A percentile compares a stretch with the other conserved stretches of the same genome.
phyloP scores from a whole-genome alignment of 2,113 vertebrate species.

The Mormyrus iriodes region DNA sequence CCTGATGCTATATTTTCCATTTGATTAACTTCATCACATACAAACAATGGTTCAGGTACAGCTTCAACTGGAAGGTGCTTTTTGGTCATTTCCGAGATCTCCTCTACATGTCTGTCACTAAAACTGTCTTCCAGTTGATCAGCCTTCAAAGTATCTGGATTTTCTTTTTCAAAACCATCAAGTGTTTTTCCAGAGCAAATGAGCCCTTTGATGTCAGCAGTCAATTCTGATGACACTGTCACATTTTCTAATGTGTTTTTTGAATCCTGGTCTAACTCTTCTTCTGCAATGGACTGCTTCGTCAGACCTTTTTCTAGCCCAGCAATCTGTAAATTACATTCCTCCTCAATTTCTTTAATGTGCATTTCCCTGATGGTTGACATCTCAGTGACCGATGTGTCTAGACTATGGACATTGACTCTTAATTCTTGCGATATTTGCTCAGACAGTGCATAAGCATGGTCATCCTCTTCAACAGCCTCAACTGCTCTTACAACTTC shows the following conservation, averaged over 20 bases:
- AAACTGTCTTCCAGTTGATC: slow-evolving; percentile 22
- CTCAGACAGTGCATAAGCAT: slow-evolving; percentile 38
- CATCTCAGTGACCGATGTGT: neutral
- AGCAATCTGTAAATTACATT: neutral
- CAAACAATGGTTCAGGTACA: neutral
- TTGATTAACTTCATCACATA: neutral
- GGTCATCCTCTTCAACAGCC: slow-evolving; percentile 39
- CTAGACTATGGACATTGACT: neutral
- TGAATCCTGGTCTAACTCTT: neutral
- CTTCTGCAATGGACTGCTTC: neutral
- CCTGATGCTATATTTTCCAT: slow-evolving; percentile 31
- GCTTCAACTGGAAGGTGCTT: slow-evolving; percentile 14
- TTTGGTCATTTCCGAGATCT: neutral
- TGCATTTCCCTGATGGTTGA: neutral
- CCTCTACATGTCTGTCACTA: slow-evolving; percentile 19
- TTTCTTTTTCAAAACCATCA: neutral
- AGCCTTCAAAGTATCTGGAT: neutral
- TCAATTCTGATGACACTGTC: neutral
- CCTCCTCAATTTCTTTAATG: neutral
- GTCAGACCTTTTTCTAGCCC: neutral
- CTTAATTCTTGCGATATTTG: slow-evolving; percentile 4
- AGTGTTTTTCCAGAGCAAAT: neutral
- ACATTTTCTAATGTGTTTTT: neutral
- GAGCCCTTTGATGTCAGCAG: neutral
- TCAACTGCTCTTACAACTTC: slow-evolving; percentile 46